Evolutionary conservation across 2,888 invertebrate species (phyloP).

Genomic region (Drosophila mayaguana): DNA sequence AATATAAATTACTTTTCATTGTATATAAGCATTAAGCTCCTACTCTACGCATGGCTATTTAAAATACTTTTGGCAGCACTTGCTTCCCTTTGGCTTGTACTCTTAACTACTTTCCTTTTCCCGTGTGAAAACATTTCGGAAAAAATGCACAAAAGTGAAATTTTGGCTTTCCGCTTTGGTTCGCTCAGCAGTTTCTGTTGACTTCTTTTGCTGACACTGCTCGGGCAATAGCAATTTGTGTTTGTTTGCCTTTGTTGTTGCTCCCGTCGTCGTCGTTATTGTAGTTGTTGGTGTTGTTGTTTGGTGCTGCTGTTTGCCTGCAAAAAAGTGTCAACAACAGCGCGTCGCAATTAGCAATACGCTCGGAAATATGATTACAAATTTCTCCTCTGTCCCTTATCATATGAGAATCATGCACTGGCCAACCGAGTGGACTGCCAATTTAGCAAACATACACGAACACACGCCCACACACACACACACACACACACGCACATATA

Average conservation of each 20-base stretch:
- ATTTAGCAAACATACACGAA: slow-evolving; percentile 26
- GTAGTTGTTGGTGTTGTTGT: background rate
- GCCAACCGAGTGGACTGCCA: slow-evolving; percentile 16
- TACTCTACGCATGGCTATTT: background rate
- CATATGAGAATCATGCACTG: slow-evolving; percentile 36
- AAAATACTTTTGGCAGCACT: slow-evolving; percentile 1
- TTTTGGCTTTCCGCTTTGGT: slow-evolving; percentile 40
- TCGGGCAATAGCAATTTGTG: slow-evolving; percentile 19
- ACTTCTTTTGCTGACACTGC: slow-evolving; percentile 46
- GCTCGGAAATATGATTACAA: slow-evolving; percentile 34
- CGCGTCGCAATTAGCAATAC: slow-evolving; percentile 61
- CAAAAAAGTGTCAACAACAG: slow-evolving; percentile 63
- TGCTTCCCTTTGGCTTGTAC: slow-evolving; percentile 13
- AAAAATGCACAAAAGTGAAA: slow-evolving; percentile 44
- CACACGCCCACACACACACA: background rate
- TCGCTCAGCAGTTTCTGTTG: slow-evolving; percentile 49
- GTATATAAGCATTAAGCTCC: background rate
- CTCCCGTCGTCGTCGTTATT: background rate
- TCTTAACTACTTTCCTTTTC: slow-evolving; percentile 37
- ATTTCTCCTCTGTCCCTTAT: slow-evolving; percentile 24
- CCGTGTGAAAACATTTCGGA: slow-evolving; percentile 28
- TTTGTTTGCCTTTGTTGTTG: slow-evolving; percentile 28
- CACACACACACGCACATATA: background rate
- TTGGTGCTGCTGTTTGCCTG: slow-evolving; percentile 14
- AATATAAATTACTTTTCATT: too few relatives aligned